Evolutionary conservation across 2,888 invertebrate genomes (phyloP), one percentile per base, ranked within the genome.

Genomic region (Zele albiditarsus): DNA sequence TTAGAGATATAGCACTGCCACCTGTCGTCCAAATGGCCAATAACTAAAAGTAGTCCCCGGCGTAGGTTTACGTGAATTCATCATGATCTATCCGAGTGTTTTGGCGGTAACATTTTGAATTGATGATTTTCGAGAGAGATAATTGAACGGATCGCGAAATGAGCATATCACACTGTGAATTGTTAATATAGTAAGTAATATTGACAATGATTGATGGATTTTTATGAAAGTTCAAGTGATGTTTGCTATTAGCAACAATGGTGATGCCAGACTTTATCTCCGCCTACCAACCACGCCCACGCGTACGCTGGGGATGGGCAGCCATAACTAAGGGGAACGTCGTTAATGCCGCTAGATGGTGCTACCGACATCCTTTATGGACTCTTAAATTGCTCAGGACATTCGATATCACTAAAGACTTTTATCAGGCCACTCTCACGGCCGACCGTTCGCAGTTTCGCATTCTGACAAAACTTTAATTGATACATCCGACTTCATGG

Each of bases 311-410:
- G 82, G 85, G 83, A 82, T 82, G 84, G 85, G 87, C 89, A 87
- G 89, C 89, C 89, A 89, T 89, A 88, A 88, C 85, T 89, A 88
- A 87, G 83, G 77, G 80, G 81, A 84, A 82, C 82, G 80, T 84
- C 82, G 84, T 85, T 84, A 82, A 84, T 80, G 81, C 86, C 87
- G 86, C 83, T 86, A 89, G 90, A 89, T 89, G 87, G 87, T 89
- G 85, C 83, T 85, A 84, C 84, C 68, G 76, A 78, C 81, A 83
- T 83, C 83, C 79, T 76, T 78, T 76, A 78, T 53, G 53, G 20
- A 20, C 53, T 79, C 78, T 71, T 58, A 49, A 71, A 67, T 49
- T 73, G 53, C n/a, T 62, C 31, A 74, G 68, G 76, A 53, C 71
- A 67, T 77, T 75, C 80, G 78, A 82, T 77, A 80, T 80, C 81